Evolutionary conservation across 2,888 invertebrate genomes (phyloP), one percentile per base, ranked within the genome.

Genomic region (Nasonia oneida): DNA sequence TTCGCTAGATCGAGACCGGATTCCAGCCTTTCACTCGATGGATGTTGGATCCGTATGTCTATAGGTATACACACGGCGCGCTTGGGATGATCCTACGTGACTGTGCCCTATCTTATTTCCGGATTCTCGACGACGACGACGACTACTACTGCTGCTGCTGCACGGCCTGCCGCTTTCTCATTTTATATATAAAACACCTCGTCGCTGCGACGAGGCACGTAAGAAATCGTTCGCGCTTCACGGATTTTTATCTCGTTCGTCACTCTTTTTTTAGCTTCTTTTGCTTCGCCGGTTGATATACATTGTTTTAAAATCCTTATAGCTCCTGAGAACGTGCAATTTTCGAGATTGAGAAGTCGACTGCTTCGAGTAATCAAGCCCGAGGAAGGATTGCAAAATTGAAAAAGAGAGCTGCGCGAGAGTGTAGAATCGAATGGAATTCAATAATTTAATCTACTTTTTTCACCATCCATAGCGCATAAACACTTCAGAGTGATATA

Each of bases 401-500:
- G n/a, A 47, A 53, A 83, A 70, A n/a, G 23, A 53, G 50, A 50
- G 42, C 64, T n/a, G 53, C 23, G 61, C n/a, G n/a, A 23, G 39
- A 61, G 4, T 37, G 6, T 37, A 10, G 53, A 75, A 70, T 75
- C 47, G 79, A 75, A 57, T 47, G 84, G 74, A 81, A 84, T 84
- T 81, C 71, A 84, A 81, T 84, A 81, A 84, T 84, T 81, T 71
- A 84, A 76, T 71, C 42, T 33, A n/a, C 37, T 78, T 83, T 83
- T 73, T 61, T 18, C 47, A 70, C 67, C 64, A 10, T 67, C 8
- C 39, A 29, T 1, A 64, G 18, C 81, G 85, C 85, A 82, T 85
- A 85, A 85, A 82, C 82, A 82, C 57, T 78, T 85, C 85, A 39
- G 4, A 67, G 57, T 86, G 86, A 86, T 83, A 83, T 86, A 86